Base-by-base conservation (phyloP, 2,113 vertebrate species). In the Bombycilla garrulus region DNA sequence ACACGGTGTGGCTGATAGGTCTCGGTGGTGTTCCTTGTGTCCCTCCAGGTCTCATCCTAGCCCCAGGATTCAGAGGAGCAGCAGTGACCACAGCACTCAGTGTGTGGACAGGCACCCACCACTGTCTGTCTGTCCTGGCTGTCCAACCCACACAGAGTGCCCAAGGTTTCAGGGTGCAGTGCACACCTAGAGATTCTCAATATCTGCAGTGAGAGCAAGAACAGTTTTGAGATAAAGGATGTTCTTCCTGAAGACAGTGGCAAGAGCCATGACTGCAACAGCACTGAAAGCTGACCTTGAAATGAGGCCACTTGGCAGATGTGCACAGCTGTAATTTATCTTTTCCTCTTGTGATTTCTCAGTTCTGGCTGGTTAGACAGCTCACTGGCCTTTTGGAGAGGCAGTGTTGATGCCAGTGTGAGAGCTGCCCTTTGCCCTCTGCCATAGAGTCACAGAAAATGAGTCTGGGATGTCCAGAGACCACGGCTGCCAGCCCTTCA, bases 281-380 rank as follows among this genome's bases (percentile, higher is more conserved):
- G 57, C 28, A 19, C 88, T 82, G 91, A 72, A 71, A 87, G 78
- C 90, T 91, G 94, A 76, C 84, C 83, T 69, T 79, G 84, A 95
- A 92, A 93, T 50, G 51, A 29, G 78, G 62, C 70, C 84, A 66
- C 70, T 91, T 94, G 89, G 84, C 90, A 94, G 56, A 79, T 1
- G 5, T 3, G 6, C 48, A 23, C 58, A 73, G 60, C 22, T 57
- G 79, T 57, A 72, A 79, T 88, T 94, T 38, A 73, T 70, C 81
- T 93, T 70, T 85, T 56, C 35, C 74, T 65, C 62, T 42, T 51
- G 92, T 50, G 82, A 93, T 67, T 93, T 94, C 94, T 88, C 60
- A 92, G 51, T 83, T 29, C 78, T 35, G 71, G 45, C 38, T 54
- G 54, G 40, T 65, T 57, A 50, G 81, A 54, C 50, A 54, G 9